A percentile compares a stretch with the other conserved stretches of the same genome.
Evolutionary conservation across 2,113 vertebrate genomes (phyloP).

Genomic region (Chionodraco myersi): DNA sequence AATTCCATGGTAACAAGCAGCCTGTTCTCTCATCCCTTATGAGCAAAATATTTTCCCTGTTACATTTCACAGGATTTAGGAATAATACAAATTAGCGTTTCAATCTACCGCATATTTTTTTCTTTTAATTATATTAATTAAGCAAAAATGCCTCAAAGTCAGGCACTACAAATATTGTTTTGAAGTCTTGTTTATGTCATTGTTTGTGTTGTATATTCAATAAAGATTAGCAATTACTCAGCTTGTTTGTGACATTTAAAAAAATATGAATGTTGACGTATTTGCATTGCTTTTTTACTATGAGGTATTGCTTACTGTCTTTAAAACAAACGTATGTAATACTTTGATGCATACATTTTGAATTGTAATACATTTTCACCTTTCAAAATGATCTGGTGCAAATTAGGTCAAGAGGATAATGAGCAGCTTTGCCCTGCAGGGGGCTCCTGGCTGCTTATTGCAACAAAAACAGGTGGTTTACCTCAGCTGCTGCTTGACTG

Average conservation of each 20-base stretch:
- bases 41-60: conserved; percentile 26
- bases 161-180: too few species aligned
- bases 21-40: conserved; percentile 22
- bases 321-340: too few species aligned
- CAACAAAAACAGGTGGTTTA: conserved; percentile 11
- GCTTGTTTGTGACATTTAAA: too few species aligned
- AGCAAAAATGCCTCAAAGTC: not conserved
- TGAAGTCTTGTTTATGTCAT: not conserved
- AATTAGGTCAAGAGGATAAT: not conserved
- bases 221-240: not conserved
- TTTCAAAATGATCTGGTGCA: not conserved
- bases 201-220: not conserved
- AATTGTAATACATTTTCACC: not conserved
- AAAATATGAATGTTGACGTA: too few species aligned
- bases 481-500: not conserved
- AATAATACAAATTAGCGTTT: not conserved
- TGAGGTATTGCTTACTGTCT: too few species aligned
- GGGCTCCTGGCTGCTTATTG: not conserved
- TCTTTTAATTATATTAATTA: not conserved
- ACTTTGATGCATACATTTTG: not conserved
- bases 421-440: not conserved
- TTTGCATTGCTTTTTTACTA: too few species aligned
- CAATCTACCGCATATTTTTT: not conserved
- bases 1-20: conserved; percentile 75
- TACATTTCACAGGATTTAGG: not conserved